Conservation (phyloP, 2,797 vertebrate species). For the Antrozous pallidus region DNA sequence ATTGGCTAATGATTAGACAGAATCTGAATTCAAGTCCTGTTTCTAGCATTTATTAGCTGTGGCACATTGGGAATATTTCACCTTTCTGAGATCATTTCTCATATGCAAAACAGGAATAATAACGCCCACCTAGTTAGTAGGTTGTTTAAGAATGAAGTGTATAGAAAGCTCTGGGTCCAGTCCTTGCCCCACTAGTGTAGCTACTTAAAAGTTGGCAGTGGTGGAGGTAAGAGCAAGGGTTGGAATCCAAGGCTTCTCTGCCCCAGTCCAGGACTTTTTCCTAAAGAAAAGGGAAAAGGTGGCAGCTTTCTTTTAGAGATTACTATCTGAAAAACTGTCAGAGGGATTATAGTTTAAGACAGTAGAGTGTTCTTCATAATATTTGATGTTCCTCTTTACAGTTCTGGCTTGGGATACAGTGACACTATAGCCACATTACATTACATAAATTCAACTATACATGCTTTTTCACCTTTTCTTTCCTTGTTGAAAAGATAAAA, state of each 20-base stretch:
- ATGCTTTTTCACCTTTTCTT: neutral
- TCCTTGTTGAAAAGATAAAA: neutral
- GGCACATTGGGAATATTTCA: neutral
- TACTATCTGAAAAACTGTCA: neutral
- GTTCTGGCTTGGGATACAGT: neutral
- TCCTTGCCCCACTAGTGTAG: neutral
- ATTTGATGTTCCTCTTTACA: neutral
- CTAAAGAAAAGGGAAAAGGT: neutral
- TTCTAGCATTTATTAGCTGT: neutral
- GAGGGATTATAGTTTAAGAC: neutral
- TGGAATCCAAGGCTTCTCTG: neutral
- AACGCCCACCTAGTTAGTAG: neutral
- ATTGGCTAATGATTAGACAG: neutral
- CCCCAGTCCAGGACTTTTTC: neutral
- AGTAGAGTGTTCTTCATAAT: neutral
- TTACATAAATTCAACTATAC: neutral
- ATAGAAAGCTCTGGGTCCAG: neutral
- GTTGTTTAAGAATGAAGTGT: conserved; percentile 9
- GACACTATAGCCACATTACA: neutral
- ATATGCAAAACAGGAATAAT: neutral
- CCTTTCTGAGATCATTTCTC: neutral
- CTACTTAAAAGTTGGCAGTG: neutral
- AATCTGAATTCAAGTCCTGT: neutral
- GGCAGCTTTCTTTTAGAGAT: neutral
- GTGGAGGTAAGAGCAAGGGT: neutral